Evolutionary conservation across 2,888 invertebrate genomes (phyloP), one percentile per base, ranked within the genome.

Genomic region (Eristalinus sepulchralis): DNA sequence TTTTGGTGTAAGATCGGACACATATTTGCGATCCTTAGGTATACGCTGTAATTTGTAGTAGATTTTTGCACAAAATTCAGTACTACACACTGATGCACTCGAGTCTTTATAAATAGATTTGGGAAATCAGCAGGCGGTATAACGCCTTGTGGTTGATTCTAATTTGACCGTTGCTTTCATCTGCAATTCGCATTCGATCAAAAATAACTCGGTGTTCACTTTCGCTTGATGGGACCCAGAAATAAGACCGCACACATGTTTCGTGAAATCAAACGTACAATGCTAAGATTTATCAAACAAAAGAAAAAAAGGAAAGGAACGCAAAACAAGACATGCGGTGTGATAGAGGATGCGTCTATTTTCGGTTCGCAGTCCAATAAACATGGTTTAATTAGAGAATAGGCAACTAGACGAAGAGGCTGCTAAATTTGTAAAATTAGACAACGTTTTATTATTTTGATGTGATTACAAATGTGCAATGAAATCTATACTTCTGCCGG

Each of bases 351-450:
- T 17, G 47, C 47, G 47, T 13, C 64, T 83, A 83, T 83, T 79
- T 70, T 75, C 59, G 39, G 68, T 31, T 75, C 17, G 64, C 17
- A 17, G 55, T 20, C 55, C 3, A 55, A 66, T 39, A 33, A 27
- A 62, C 22, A 13, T 1, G 59, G 20, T 68, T 63, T 47, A 73
- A 78, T 75, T 75, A 24, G 60, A 68, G 22, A 63, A 57, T 10
- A n/a, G 47, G 5, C 47, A 17, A 47, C 47, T 47, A 47, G 47
- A 60, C 24, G 27, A 59, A 80, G 75, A 60, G 63, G 64, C 64
- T 80, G 27, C 11, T 47, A 47, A 27, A n/a, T 5, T 70, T 53
- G 10, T 70, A 80, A 39, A 84, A 60, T 84, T 75, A 76, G 75
- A 64, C 17, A 13, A 24, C 13, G 73, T 4, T 20, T 34, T n/a